Evolutionary conservation across 1,140 invertebrate species (phyloP), one percentile per base, ranked within the genome.

Genomic region (Drosophila rhopaloa): DNA sequence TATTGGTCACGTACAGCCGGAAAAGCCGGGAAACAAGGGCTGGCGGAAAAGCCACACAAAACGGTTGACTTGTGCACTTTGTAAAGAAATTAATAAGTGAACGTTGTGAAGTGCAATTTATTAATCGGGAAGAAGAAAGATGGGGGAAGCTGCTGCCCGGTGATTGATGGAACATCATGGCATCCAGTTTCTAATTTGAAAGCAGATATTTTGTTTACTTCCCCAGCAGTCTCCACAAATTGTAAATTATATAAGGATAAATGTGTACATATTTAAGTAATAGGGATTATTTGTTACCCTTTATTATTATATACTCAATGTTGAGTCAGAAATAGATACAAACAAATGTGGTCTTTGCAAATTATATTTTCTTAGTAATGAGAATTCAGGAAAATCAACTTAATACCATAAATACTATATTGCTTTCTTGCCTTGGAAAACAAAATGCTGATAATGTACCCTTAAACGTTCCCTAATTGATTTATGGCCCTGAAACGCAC

Each of bases 61-160:
- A 61, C 16, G 50, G 83, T 76, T 86, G 82, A 74, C 83, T 82
- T 81, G 85, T 82, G 83, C 79, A 82, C 83, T 86, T 83, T 68
- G 83, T 73, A 82, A 86, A 72, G 79, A 83, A 71, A 86, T 86
- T 86, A 86, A 74, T 86, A 86, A 83, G 83, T 88, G 83, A 79
- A 86, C 84, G 79, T 73, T 82, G 76, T 80, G 83, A 71, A 88
- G 83, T 88, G 79, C 83, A 83, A 71, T 83, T 88, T 88, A 88
- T 86, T 88, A 82, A 86, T 83, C 65, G 63, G 54, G 57, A 55
- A 19, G 19, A 9, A 59, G 61, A 1, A 19, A 2, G 19, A 19
- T n/a, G 58, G 59, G 46, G 50, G 2, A 32, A 8, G 16, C 19
- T 10, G 11, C 4, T 37, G 29, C 29, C 6, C 4, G 40, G 16